Percentiles rank a stretch among this genome's conserved stretches.
Conservation (phyloP, 2,888 invertebrate species). For the Adela reaumurella region DNA sequence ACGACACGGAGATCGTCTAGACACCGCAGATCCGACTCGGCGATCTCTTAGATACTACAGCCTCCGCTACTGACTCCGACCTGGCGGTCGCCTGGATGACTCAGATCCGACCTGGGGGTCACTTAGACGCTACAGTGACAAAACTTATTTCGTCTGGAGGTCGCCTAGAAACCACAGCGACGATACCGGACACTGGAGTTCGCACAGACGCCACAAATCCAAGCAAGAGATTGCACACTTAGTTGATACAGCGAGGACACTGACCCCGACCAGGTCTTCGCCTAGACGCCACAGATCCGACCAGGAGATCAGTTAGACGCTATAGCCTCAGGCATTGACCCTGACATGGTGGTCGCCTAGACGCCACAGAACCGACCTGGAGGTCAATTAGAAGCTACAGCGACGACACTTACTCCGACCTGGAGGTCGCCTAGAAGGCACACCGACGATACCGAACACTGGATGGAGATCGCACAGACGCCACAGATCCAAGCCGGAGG, state of each 20-base stretch:
- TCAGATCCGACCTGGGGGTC: background rate
- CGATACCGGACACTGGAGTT: too few species aligned
- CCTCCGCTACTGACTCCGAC: conserved; percentile 76
- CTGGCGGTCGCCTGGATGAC: conserved; percentile 78
- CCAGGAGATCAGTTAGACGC: conserved; percentile 70
- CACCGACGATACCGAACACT: conserved; percentile 3
- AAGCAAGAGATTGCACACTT: too few species aligned
- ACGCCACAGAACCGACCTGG: conserved; percentile 76
- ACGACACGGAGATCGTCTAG: conserved; percentile 1
- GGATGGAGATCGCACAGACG: background rate
- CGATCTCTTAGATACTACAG: too few species aligned
- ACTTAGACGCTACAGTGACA: background rate
- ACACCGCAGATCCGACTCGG: background rate
- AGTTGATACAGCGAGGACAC: too few species aligned
- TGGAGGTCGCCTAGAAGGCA: conserved; percentile 71
- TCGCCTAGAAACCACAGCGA: too few species aligned
- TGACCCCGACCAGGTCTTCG: conserved; percentile 30
- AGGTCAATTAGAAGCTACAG: conserved; percentile 68
- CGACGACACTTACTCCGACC: conserved; percentile 75
- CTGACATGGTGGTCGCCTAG: conserved; percentile 81
- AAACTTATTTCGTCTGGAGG: too few species aligned
- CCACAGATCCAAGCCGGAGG: background rate
- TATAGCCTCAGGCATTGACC: conserved; percentile 76
- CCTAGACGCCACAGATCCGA: conserved; percentile 77
- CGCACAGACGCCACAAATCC: too few species aligned